Conservation (phyloP, 2,797 vertebrate species). For the Varecia variegata region DNA sequence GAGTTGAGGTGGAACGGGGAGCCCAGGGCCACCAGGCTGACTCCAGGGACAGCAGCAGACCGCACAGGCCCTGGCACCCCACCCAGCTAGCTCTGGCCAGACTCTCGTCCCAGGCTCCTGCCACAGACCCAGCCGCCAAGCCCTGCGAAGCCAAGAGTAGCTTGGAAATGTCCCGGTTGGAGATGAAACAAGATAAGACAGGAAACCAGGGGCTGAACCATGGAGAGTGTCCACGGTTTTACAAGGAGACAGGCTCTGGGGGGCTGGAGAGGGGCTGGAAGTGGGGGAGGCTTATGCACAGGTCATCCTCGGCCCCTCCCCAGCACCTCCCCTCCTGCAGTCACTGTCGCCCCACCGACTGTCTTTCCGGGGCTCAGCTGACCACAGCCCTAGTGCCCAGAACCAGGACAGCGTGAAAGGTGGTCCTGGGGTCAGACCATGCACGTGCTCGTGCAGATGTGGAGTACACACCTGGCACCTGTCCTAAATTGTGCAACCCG, state of each 20-base stretch:
- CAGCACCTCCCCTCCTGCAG: not conserved
- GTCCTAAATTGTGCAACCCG: not conserved
- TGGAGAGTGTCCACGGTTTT: conserved; percentile 74
- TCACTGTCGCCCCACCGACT: not conserved
- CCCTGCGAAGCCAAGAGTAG: conserved; percentile 84
- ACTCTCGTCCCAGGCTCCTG: not conserved
- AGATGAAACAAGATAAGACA: conserved; percentile 83
- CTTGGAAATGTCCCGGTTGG: conserved; percentile 71
- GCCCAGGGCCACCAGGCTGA: not conserved
- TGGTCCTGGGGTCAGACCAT: not conserved
- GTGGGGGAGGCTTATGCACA: not conserved
- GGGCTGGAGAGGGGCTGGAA: not conserved
- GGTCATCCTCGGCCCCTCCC: not conserved
- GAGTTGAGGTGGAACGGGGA: not conserved
- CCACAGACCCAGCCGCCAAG: not conserved
- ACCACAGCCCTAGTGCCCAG: not conserved
- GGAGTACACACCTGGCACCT: too few relatives aligned
- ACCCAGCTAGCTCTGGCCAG: not conserved
- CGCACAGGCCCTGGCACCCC: not conserved
- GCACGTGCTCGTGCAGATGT: not conserved
- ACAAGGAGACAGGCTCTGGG: conserved; percentile 64
- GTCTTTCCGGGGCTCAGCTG: not conserved
- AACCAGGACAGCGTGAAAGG: not conserved
- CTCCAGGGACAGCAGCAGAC: not conserved
- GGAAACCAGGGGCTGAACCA: conserved; percentile 78